Evolutionary conservation across 2,797 vertebrate species (phyloP).

Genomic region (Sebastes variabilis): DNA sequence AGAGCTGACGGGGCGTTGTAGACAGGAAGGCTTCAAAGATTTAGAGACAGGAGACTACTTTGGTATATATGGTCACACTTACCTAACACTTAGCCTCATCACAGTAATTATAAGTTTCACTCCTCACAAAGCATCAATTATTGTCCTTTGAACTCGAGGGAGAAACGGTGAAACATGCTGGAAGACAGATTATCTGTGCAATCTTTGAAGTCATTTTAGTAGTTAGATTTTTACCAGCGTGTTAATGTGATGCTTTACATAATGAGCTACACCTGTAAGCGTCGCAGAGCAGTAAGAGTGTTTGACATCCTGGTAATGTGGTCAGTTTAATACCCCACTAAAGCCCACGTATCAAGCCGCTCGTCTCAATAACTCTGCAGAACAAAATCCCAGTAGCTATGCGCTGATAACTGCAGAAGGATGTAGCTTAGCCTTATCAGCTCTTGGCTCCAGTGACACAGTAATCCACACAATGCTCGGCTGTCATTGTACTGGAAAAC

Average conservation of each 20-base stretch:
- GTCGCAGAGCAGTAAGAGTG: conserved; percentile 15
- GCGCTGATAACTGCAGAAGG: conserved; percentile 77
- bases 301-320: conserved; percentile 67
- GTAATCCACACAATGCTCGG: conserved; percentile 77
- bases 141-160: conserved; percentile 24
- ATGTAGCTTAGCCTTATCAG: conserved; percentile 83
- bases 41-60: not conserved
- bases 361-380: conserved; percentile 71
- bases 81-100: conserved; percentile 19
- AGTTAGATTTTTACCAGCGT: not conserved
- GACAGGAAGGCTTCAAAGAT: not conserved
- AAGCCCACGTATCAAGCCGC: conserved; percentile 68
- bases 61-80: conserved; percentile 5
- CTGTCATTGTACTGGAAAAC: conserved; percentile 70
- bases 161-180: not conserved
- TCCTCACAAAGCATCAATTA: not conserved
- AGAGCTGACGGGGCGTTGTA: conserved; percentile 4
- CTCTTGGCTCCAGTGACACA: conserved; percentile 74
- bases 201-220: not conserved
- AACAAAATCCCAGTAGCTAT: conserved; percentile 73
- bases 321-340: conserved; percentile 67
- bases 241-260: not conserved
- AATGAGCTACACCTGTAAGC: conserved; percentile 7
- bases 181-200: not conserved
- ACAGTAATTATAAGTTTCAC: not conserved